These are phyloP conservation scores for Agrotis clavis DNA, from an alignment of 2,888 invertebrate genomes.

Conservation along the genomic window DNA sequence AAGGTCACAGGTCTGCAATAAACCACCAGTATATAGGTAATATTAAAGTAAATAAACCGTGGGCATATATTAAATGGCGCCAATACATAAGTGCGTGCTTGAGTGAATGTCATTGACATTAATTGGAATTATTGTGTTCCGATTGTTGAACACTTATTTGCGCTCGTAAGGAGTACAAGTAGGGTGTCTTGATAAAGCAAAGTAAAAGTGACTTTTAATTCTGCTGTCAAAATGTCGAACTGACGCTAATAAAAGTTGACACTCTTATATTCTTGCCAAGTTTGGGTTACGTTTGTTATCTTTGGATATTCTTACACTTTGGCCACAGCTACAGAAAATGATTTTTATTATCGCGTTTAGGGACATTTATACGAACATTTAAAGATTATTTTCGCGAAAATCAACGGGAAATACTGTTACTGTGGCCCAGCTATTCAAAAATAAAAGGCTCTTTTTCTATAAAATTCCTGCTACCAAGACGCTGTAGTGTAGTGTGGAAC, in stretches of 20 bases:
- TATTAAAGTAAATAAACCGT: slow-evolving; percentile 12
- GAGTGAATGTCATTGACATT: slow-evolving; percentile 51
- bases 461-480: neutral
- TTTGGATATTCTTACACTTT: too few relatives aligned
- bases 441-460: neutral
- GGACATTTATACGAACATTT: too few relatives aligned
- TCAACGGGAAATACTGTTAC: too few relatives aligned
- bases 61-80: slow-evolving; percentile 51
- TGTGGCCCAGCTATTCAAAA: too few relatives aligned
- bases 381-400: too few relatives aligned
- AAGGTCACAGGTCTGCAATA: slow-evolving; percentile 45
- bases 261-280: too few relatives aligned
- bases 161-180: slow-evolving; percentile 11
- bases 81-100: slow-evolving; percentile 31
- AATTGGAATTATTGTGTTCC: slow-evolving; percentile 29
- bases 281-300: neutral
- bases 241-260: too few relatives aligned
- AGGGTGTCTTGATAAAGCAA: neutral
- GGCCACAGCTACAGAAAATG: too few relatives aligned
- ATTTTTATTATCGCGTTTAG: too few relatives aligned
- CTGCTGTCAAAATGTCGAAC: neutral
- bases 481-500: too few relatives aligned
- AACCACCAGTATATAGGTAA: slow-evolving; percentile 23
- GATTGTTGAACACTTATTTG: slow-evolving; percentile 15
- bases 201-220: slow-evolving; percentile 13